Evolutionary conservation across 2,888 invertebrate species (phyloP).

Genomic region (Lymantria dispar): DNA sequence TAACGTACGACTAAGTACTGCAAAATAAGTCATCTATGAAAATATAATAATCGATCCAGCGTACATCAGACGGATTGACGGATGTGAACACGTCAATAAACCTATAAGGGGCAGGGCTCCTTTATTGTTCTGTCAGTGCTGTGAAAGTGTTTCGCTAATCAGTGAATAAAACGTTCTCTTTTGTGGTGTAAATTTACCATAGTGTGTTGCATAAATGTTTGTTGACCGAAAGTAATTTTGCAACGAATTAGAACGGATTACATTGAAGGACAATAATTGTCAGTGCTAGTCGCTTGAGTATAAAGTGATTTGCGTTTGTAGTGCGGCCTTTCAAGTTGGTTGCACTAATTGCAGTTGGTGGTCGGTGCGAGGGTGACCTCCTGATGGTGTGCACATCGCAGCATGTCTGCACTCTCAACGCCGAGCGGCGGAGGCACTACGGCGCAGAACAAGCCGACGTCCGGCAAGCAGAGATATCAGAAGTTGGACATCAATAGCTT

Average conservation of each 20-base stretch:
- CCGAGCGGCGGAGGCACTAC: conserved; percentile 84
- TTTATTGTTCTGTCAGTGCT: conserved; percentile 57
- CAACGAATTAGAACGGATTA: conserved; percentile 19
- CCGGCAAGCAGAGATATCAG: conserved; percentile 96
- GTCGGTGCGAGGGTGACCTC: conserved; percentile 77
- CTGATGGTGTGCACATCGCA: conserved; percentile 96
- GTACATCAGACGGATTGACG: conserved; percentile 71
- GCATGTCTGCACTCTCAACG: conserved; percentile 98
- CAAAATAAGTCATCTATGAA: conserved; percentile 38
- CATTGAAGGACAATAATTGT: conserved; percentile 47
- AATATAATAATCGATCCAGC: conserved; percentile 67
- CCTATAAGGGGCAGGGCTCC: conserved; percentile 71
- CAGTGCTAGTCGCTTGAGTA: conserved; percentile 29
- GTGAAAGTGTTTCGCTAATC: conserved; percentile 65
- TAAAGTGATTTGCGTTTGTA: conserved; percentile 32
- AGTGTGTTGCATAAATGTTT: conserved; percentile 9
- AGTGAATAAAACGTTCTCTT: conserved; percentile 32
- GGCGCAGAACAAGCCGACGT: conserved; percentile 82
- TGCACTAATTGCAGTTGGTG: conserved; percentile 76
- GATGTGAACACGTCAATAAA: conserved; percentile 82
- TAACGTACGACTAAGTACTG: conserved; percentile 33
- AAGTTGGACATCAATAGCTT: conserved; percentile 99
- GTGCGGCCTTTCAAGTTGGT: conserved; percentile 41
- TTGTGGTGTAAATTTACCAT: conserved; percentile 22
- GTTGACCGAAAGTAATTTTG: conserved; percentile 4